Base-by-base conservation (phyloP, 2,888 invertebrate species). In the Eupeodes latifasciatus region DNA sequence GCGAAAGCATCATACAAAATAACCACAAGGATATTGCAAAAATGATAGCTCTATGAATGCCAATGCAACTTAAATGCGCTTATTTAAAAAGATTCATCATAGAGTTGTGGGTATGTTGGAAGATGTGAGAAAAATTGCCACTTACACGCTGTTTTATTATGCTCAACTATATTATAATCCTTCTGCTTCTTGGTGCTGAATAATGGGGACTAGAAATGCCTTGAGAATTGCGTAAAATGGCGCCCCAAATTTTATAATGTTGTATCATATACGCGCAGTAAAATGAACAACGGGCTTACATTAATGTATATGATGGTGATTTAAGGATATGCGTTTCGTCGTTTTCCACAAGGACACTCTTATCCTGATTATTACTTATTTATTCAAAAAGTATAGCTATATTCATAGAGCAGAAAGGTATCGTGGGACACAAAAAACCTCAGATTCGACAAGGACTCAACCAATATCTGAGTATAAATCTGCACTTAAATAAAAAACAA, bases 311-410 rank as follows among this genome's bases (percentile, higher is more conserved):
- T 40, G 40, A 9, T 40, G 66, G 71, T 85, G 74, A 81, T 81
- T 88, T 88, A 88, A 85, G 81, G 84, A 80, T 67, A 67, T 81
- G 75, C 74, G 79, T 64, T 72, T 79, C 64, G 72, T 81, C 51
- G 75, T 71, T 79, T 76, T 66, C 84, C 66, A 6, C 64, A 55
- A 81, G 80, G 88, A 85, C 77, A 88, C 81, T 84, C 55, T 66
- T 64, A 81, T 66, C 69, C 88, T 88, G 81, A 78, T 85, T 88
- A 85, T 85, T 85, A 85, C 81, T 75, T 81, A 88, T 85, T 88
- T 85, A 85, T 88, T 81, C 81, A 81, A 85, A 27, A 81, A 88
- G 88, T 78, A 14, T 62, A n/a, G n/a, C n/a, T n/a, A 81, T 78
- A 85, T 81, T 78, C 66, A 85, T 74, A 69, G 72, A 59, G 72